These are phyloP conservation scores for Incurvaria masculella DNA, from an alignment of 2,888 invertebrate species.

Conservation along the genomic window DNA sequence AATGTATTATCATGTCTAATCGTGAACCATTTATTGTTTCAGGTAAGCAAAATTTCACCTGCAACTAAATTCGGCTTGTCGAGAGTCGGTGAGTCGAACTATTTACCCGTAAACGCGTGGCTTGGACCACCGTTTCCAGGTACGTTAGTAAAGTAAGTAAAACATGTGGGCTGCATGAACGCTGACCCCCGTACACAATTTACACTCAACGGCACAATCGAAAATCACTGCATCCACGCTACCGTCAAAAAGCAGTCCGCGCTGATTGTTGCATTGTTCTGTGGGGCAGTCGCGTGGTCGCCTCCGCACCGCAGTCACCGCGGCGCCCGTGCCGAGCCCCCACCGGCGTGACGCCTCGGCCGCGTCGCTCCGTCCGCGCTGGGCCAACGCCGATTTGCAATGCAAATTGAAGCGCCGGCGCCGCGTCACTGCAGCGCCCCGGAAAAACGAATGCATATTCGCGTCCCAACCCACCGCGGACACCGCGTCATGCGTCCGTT, in stretches of 20 bases:
- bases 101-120: too few species aligned
- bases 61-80: too few species aligned
- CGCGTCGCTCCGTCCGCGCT: slow-evolving; percentile 27
- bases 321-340: slow-evolving; percentile 29
- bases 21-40: too few species aligned
- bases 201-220: slow-evolving; percentile 32
- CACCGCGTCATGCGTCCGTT: too few species aligned
- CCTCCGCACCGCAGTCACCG: not conserved
- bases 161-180: too few species aligned
- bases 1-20: too few species aligned
- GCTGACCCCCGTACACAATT: too few species aligned
- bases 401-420: slow-evolving; percentile 40
- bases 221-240: slow-evolving; percentile 44
- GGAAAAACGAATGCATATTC: not conserved
- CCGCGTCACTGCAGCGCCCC: not conserved
- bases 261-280: slow-evolving; percentile 53
- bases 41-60: too few species aligned
- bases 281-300: not conserved
- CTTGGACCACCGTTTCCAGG: too few species aligned
- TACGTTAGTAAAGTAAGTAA: too few species aligned
- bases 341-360: slow-evolving; percentile 24
- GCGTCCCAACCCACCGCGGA: not conserved
- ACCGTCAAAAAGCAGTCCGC: slow-evolving; percentile 50
- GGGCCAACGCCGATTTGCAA: slow-evolving; percentile 21
- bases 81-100: too few species aligned